Percentiles rank a stretch among this genome's conserved stretches.
Evolutionary conservation across 2,888 invertebrate species (phyloP).

Genomic region (Sycophila texana): DNA sequence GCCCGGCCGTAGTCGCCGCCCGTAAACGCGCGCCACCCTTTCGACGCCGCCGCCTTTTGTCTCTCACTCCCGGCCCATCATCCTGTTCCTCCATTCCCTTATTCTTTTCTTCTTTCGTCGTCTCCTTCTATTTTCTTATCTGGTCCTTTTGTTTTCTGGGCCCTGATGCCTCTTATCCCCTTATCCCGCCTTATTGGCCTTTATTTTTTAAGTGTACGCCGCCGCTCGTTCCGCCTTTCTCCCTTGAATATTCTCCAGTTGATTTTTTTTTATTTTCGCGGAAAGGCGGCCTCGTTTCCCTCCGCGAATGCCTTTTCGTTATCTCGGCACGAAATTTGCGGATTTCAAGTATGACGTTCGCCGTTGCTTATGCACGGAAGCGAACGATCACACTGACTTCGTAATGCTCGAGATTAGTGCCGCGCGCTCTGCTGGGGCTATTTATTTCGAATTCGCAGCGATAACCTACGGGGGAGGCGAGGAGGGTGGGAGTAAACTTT

Average conservation of each 20-base stretch:
- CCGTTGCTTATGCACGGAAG: no score
- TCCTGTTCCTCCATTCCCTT: background rate
- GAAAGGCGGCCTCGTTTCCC: no score
- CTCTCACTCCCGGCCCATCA: slow-evolving; percentile 24
- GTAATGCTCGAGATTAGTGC: no score
- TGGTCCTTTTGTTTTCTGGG: background rate
- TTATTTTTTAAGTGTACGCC: slow-evolving; percentile 33
- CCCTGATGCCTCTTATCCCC: background rate
- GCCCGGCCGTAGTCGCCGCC: slow-evolving; percentile 13
- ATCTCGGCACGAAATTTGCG: no score
- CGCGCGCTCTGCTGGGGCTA: no score
- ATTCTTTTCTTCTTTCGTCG: background rate
- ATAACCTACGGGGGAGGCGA: no score
- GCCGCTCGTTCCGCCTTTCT: background rate
- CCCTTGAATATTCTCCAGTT: background rate
- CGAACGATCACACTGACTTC: no score
- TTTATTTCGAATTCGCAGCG: no score
- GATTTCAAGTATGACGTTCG: no score
- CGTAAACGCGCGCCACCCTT: slow-evolving; percentile 54
- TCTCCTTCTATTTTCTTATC: slow-evolving; percentile 25
- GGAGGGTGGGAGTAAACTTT: no score
- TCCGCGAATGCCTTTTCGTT: no score
- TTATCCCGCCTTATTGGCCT: slow-evolving; percentile 26
- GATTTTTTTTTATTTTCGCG: no score
- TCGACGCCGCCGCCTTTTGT: slow-evolving; percentile 6